These are phyloP conservation scores for Capromys pilorides DNA, from an alignment of 2,797 vertebrate species.

Conservation along the genomic window DNA sequence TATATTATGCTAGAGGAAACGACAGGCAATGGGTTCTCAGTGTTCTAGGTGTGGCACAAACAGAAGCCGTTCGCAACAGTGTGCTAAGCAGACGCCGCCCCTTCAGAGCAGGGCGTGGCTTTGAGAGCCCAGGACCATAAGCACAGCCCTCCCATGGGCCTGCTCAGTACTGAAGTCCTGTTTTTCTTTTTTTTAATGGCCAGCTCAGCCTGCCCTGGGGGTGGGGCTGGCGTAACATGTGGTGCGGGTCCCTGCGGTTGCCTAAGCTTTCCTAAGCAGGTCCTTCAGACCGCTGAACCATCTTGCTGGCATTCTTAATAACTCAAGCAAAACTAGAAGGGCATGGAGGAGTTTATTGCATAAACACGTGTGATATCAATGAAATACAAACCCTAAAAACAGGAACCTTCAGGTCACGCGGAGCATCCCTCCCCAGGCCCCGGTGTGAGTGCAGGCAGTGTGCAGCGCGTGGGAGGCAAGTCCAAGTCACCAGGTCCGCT, in stretches of 20 bases:
- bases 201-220: no score
- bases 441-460: slow-evolving; percentile 14
- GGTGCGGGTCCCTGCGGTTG: no score
- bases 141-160: neutral
- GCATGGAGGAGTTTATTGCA: neutral
- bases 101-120: neutral
- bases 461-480: neutral
- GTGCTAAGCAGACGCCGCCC: neutral
- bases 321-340: slow-evolving; percentile 37
- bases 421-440: neutral
- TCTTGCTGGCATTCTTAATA: no score
- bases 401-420: neutral
- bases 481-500: neutral
- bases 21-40: neutral
- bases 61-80: neutral
- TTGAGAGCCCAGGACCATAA: neutral
- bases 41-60: neutral
- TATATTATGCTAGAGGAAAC: slow-evolving; percentile 16
- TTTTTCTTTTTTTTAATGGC: no score
- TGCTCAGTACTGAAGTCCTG: neutral
- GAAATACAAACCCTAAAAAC: slow-evolving; percentile 2
- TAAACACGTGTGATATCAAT: neutral
- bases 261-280: no score
- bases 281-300: no score
- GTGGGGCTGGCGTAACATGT: no score